These are phyloP conservation scores for Magallana ariakensis DNA, from an alignment of 1,140 invertebrate species.

Conservation along the genomic window DNA sequence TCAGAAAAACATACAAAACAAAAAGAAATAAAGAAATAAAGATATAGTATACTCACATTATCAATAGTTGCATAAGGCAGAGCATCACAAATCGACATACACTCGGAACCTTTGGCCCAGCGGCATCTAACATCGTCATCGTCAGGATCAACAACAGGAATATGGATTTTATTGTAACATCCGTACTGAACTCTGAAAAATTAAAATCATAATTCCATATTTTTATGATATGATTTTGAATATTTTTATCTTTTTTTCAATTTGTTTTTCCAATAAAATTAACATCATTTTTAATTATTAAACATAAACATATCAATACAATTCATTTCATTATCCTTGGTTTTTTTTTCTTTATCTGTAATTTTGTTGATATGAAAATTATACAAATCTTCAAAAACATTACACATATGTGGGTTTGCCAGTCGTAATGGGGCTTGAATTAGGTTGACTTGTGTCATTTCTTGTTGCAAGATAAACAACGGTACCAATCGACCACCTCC, in stretches of 20 bases:
- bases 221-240: not conserved
- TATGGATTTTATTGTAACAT: conserved; percentile 51
- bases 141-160: conserved; percentile 61
- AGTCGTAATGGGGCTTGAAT: conserved; percentile 58
- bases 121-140: conserved; percentile 59
- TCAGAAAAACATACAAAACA: too few relatives aligned
- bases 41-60: conserved; percentile 46
- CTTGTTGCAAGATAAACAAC: conserved; percentile 54
- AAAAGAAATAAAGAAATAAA: too few relatives aligned
- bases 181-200: conserved; percentile 53
- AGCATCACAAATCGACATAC: conserved; percentile 56
- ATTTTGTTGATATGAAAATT: too few relatives aligned
- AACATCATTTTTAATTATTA: too few relatives aligned
- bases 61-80: conserved; percentile 56
- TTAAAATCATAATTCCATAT: too few relatives aligned
- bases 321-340: too few relatives aligned
- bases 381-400: not conserved
- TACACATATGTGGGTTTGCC: conserved; percentile 62
- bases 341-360: too few relatives aligned
- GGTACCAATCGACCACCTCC: conserved; percentile 58
- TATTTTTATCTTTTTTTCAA: not conserved
- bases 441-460: conserved; percentile 57
- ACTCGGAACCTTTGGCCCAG: conserved; percentile 55
- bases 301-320: too few relatives aligned
- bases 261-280: too few relatives aligned